Evolutionary conservation across 2,113 vertebrate species (phyloP), one percentile per base, ranked within the genome.

Genomic region (Odobenus rosmarus): DNA sequence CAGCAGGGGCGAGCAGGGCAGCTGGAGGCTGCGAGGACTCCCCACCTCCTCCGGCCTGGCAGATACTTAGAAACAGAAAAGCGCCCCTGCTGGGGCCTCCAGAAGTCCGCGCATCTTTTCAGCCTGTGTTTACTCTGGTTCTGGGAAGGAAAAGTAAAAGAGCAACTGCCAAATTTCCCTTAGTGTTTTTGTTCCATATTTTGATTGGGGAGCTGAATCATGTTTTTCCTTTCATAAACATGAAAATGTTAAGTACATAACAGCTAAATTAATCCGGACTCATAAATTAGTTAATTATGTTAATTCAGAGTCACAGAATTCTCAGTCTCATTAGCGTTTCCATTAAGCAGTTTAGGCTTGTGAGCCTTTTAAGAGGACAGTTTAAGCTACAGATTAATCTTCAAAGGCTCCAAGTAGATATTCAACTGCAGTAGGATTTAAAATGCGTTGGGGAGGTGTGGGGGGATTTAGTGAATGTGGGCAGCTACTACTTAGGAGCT

Each of bases 261-360:
- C 3, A 87, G 95, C 94, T 81, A 97, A 95, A 94, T 62, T 10
- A 95, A 93, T 96, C 69, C 19, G 9, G 72, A 31, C 79, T 81
- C 67, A 72, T 92, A 85, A 51, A 93, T 24, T 85, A 80, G n/a
- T 89, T 93, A 92, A 95, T 96, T 95, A 23, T 92, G 71, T 88
- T 97, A 84, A 97, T 98, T 97, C 82, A 53, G 57, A 90, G 53
- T 69, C n/a, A 12, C 55, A 71, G 95, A 96, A 81, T 55, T 96
- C 28, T 77, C 74, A 77, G 89, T 77, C 96, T 72, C 83, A 53
- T 97, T 90, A 88, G 93, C 1, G 3, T 64, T 92, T 77, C 81
- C 71, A 84, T 96, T 95, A 97, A 94, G 88, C 81, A 55, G 92
- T 95, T 95, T 64, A 82, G 85, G 71, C 93, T 80, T 84, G 67